Base-by-base conservation (phyloP, 53 echinoderm and acorn worm species). In the Echinarachnius parma region DNA sequence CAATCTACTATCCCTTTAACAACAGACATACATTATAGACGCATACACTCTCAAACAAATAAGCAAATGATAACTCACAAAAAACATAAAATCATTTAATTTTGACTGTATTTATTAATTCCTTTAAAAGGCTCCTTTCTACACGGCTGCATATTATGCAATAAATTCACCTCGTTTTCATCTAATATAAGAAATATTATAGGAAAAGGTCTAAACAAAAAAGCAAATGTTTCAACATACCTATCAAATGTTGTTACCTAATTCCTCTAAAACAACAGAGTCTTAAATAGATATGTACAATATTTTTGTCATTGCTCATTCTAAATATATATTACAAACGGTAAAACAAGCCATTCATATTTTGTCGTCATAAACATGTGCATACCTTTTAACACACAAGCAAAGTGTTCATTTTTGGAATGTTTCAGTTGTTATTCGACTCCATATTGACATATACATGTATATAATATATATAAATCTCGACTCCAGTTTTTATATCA, bases 221-320 rank as follows among this genome's bases (percentile, higher is more conserved):
- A 66, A 39, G 13, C 7, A 39, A 39, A 39, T 9, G 7, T 9
- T n/a, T n/a, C n/a, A n/a, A n/a, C n/a, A n/a, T n/a, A n/a, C n/a
- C n/a, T n/a, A n/a, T n/a, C n/a, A n/a, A n/a, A n/a, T n/a, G n/a
- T n/a, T 62, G 34, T 62, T 18, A 39, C 7, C 7, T 62, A 39
- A 14, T 37, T 37, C 13, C 23, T 26, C 62, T 62, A 62, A 33
- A 62, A 35, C 34, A 62, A 62, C 46, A 48, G 18, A 66, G 47
- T 48, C 47, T 66, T 66, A 66, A 66, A 66, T 66, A 66, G 28
- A n/a, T 66, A 46, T 66, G 5, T 66, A 66, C 66, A 66, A 66
- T 66, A 66, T 66, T n/a, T n/a, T 46, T 66, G 46, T 66, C 66
- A 66, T 66, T 28, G 27, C 18, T 47, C 48, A 36, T 36, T 26